Conservation (phyloP, 2,888 invertebrate species). For the Sipunculus nudus region DNA sequence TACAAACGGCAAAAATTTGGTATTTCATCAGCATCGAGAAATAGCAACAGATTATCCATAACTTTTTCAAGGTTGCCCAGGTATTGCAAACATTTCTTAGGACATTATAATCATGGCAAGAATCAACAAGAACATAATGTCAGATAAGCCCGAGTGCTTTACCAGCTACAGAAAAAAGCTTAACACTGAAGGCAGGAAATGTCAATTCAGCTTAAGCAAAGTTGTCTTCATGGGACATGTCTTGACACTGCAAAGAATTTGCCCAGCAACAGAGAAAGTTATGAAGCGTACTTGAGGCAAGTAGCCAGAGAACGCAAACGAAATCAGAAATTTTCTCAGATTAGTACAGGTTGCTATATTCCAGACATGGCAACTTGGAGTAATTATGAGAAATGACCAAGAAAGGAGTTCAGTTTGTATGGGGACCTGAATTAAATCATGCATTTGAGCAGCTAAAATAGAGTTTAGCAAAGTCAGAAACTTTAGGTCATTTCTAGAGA, state of each 20-base stretch:
- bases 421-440: not conserved
- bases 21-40: conserved; percentile 17
- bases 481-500: not conserved
- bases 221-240: conserved; percentile 21
- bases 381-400: conserved; percentile 6
- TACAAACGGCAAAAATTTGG: conserved; percentile 23
- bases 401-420: not conserved
- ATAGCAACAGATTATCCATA: conserved; percentile 14
- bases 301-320: conserved; percentile 39
- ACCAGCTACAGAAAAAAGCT: conserved; percentile 10
- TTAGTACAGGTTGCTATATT: conserved; percentile 1
- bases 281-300: conserved; percentile 31
- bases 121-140: conserved; percentile 5
- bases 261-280: conserved; percentile 6
- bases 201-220: not conserved
- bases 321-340: no score
- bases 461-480: not conserved
- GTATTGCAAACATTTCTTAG: conserved; percentile 11
- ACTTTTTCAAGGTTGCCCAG: conserved; percentile 8
- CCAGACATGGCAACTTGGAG: not conserved
- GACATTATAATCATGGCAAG: conserved; percentile 4
- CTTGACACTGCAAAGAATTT: not conserved
- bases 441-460: conserved; percentile 15
- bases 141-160: conserved; percentile 15
- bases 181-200: conserved; percentile 8